phyloP scores from a whole-genome alignment of 2,113 vertebrate genomes.

The Rhinopomastus cyanomelas region DNA sequence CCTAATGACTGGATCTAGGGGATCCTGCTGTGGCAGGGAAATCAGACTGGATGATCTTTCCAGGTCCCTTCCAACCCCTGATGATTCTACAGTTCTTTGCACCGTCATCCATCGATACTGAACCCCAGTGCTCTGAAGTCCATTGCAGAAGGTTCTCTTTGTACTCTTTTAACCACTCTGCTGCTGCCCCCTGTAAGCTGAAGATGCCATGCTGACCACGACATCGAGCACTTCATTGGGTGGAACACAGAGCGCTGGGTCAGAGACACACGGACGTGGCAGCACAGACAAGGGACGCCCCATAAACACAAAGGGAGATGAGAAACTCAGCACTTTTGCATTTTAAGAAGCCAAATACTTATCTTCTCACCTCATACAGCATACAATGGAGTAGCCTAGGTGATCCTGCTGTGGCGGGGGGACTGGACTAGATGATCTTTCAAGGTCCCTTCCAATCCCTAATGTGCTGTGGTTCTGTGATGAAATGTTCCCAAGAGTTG shows the following conservation, averaged over 20 bases:
- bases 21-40: no score
- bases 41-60: no score
- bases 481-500: background rate
- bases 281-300: background rate
- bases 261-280: background rate
- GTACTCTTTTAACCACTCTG: background rate
- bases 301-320: background rate
- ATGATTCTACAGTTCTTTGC: no score
- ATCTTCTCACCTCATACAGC: background rate
- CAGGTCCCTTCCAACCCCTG: no score
- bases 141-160: background rate
- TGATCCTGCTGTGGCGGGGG: no score
- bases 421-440: no score
- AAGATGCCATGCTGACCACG: background rate
- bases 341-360: background rate
- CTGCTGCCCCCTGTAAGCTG: accelerated
- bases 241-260: background rate
- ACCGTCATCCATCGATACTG: background rate
- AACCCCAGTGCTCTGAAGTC: background rate
- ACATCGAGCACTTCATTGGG: background rate
- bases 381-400: background rate
- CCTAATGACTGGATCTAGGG: no score
- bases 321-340: background rate
- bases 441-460: no score
- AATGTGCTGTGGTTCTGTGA: no score